These are phyloP conservation scores for Drosophila austrosaltans DNA, from an alignment of 2,888 invertebrate genomes.

Conservation along the genomic window DNA sequence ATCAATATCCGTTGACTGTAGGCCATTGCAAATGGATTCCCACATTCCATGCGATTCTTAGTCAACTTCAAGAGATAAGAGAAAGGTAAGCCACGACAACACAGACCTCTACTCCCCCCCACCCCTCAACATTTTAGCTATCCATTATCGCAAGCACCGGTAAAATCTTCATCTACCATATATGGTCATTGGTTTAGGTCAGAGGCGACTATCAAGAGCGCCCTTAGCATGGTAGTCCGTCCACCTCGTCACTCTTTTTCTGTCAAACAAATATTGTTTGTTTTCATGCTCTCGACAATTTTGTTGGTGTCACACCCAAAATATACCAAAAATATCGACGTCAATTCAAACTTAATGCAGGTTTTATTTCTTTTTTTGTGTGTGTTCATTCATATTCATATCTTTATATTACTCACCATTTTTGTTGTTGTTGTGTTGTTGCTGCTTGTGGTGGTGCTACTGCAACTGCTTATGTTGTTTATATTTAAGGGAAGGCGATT, in stretches of 20 bases:
- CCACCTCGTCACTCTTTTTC: not conserved
- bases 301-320: conserved; percentile 5
- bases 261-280: conserved; percentile 3
- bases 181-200: conserved; percentile 68
- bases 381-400: conserved; percentile 33
- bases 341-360: conserved; percentile 24
- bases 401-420: conserved; percentile 71
- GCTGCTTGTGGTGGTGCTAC: not conserved
- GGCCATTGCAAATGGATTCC: not conserved
- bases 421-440: conserved; percentile 39
- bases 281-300: not conserved
- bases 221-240: not conserved
- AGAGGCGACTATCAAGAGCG: conserved; percentile 19
- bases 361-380: conserved; percentile 38
- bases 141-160: conserved; percentile 37
- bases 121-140: not conserved
- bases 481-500: not conserved
- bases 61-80: conserved; percentile 47
- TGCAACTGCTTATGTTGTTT: not conserved
- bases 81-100: conserved; percentile 14
- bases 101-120: conserved; percentile 6
- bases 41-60: conserved; percentile 35
- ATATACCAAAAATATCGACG: not conserved
- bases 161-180: conserved; percentile 60
- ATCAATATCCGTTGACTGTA: not conserved